phyloP scores from a whole-genome alignment of 2,113 vertebrate genomes.

The Machaerirhynchus nigripectus region DNA sequence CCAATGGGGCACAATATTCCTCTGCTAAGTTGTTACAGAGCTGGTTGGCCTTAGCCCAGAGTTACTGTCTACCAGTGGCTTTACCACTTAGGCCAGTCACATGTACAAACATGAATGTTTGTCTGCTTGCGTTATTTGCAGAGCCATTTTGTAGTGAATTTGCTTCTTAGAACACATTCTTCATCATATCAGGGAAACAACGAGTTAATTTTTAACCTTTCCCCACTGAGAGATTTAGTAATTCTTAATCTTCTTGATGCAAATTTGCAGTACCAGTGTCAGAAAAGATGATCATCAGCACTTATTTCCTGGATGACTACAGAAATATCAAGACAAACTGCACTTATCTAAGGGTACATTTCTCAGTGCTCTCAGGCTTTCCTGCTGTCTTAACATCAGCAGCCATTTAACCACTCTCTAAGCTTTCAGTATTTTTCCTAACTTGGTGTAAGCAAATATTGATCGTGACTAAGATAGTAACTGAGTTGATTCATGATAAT shows the following conservation, averaged over 20 bases:
- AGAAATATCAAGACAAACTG: constrained; percentile 48
- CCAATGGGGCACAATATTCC: background rate
- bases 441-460: constrained; percentile 68
- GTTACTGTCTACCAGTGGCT: background rate
- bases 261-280: background rate
- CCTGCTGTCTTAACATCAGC: constrained; percentile 27
- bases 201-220: constrained; percentile 1
- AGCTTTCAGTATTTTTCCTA: constrained; percentile 64
- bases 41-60: background rate
- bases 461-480: constrained; percentile 65
- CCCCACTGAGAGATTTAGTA: background rate
- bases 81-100: background rate
- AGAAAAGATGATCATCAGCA: constrained; percentile 51
- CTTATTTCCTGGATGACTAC: constrained; percentile 52
- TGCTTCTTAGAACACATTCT: background rate
- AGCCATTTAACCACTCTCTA: constrained; percentile 43
- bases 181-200: background rate
- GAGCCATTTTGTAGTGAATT: background rate
- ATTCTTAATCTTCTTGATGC: constrained; percentile 7
- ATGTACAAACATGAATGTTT: background rate
- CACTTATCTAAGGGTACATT: constrained; percentile 44
- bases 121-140: background rate
- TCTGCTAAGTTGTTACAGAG: background rate
- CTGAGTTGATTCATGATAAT: constrained; percentile 68
- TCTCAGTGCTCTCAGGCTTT: constrained; percentile 21